These are phyloP conservation scores for Sinopyrophorus schimmeli DNA, from an alignment of 2,888 invertebrate genomes.

Conservation along the genomic window DNA sequence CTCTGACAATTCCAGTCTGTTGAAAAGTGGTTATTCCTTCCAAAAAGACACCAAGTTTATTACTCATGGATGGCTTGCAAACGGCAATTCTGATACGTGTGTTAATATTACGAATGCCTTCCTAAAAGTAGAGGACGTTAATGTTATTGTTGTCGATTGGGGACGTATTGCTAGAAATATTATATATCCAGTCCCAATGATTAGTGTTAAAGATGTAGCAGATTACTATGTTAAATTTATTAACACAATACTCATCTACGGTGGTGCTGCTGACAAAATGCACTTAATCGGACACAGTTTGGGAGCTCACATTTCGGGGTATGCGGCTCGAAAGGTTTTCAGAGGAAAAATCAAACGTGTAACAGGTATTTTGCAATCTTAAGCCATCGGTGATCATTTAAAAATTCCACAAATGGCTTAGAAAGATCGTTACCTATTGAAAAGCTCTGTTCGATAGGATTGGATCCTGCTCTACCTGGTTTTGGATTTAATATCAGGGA, in stretches of 20 bases:
- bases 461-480: slow-evolving; percentile 68
- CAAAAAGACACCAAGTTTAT: slow-evolving; percentile 53
- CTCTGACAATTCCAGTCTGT: too few species aligned
- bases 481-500: slow-evolving; percentile 57
- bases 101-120: slow-evolving; percentile 56
- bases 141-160: slow-evolving; percentile 55
- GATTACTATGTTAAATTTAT: slow-evolving; percentile 58
- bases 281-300: slow-evolving; percentile 65
- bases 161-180: slow-evolving; percentile 40
- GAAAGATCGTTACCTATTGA: too few species aligned
- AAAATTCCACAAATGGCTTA: neutral
- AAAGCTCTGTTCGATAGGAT: too few species aligned
- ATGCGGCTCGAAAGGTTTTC: slow-evolving; percentile 45
- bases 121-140: slow-evolving; percentile 55
- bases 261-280: slow-evolving; percentile 51
- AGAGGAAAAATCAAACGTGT: slow-evolving; percentile 40
- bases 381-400: neutral
- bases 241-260: slow-evolving; percentile 47
- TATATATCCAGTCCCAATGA: slow-evolving; percentile 47
- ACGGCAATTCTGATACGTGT: slow-evolving; percentile 52
- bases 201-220: slow-evolving; percentile 57
- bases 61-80: slow-evolving; percentile 61
- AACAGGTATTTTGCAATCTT: slow-evolving; percentile 37
- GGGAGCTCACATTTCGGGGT: slow-evolving; percentile 60
- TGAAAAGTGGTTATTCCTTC: too few species aligned